These are phyloP conservation scores for Dromiciops gliroides DNA, from an alignment of 2,113 vertebrate species.

Conservation along the genomic window DNA sequence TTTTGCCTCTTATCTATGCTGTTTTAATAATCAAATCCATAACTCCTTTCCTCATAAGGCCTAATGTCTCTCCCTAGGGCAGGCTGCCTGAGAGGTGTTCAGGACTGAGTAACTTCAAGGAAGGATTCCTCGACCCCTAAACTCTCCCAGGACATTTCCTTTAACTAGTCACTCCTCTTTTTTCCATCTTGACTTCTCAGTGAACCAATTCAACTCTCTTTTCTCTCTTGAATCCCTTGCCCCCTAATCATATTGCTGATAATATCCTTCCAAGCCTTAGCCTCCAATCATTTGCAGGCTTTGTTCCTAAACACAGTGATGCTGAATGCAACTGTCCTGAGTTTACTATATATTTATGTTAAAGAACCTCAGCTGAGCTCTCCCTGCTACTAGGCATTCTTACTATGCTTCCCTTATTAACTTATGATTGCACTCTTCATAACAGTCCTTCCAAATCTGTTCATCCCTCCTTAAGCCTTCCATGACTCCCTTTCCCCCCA, in stretches of 20 bases:
- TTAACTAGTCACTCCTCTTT: constrained; percentile 68
- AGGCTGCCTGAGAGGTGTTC: background rate
- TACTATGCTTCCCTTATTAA: background rate
- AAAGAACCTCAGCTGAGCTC: background rate
- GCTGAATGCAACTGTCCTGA: background rate
- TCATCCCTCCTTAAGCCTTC: background rate
- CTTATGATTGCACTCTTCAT: background rate
- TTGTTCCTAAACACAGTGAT: background rate
- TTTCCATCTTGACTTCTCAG: constrained; percentile 63
- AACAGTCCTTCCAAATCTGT: background rate
- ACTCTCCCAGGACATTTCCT: background rate
- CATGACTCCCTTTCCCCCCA: background rate
- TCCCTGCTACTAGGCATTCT: too few species aligned
- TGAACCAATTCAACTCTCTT: background rate
- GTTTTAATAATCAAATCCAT: background rate
- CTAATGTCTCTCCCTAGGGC: background rate
- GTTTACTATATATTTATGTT: background rate
- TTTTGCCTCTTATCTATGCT: background rate
- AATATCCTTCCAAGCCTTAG: background rate
- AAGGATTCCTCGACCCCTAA: background rate
- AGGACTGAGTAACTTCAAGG: background rate
- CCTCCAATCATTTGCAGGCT: background rate
- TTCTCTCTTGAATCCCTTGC: background rate
- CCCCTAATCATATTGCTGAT: background rate
- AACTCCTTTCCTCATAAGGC: background rate